These are phyloP conservation scores for Drosophila micromelanica DNA, from an alignment of 1,140 invertebrate species.

Conservation along the genomic window DNA sequence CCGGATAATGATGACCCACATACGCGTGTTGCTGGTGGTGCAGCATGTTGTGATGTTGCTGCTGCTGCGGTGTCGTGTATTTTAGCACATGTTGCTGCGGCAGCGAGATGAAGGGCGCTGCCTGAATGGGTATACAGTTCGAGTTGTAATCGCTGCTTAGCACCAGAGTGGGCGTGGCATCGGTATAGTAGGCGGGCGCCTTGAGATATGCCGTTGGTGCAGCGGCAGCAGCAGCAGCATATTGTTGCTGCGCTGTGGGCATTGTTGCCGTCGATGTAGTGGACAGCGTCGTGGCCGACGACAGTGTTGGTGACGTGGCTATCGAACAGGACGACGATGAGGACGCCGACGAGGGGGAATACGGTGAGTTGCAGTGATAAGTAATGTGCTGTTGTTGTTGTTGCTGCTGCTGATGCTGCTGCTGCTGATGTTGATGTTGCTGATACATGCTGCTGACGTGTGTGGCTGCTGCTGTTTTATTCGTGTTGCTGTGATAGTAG, in stretches of 20 bases:
- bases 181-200: slow-evolving; percentile 68
- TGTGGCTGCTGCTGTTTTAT: slow-evolving; percentile 47
- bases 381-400: slow-evolving; percentile 64
- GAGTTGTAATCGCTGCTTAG: slow-evolving; percentile 80
- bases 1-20: slow-evolving; percentile 66
- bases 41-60: slow-evolving; percentile 39
- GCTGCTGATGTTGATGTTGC: slow-evolving; percentile 59
- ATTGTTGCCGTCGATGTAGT: slow-evolving; percentile 80
- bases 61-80: slow-evolving; percentile 56
- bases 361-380: slow-evolving; percentile 78
- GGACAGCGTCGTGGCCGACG: slow-evolving; percentile 75
- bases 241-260: slow-evolving; percentile 75
- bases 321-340: slow-evolving; percentile 83
- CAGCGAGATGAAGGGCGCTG: slow-evolving; percentile 70
- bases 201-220: slow-evolving; percentile 66
- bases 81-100: slow-evolving; percentile 74
- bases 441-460: slow-evolving; percentile 67
- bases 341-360: slow-evolving; percentile 80
- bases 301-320: slow-evolving; percentile 77
- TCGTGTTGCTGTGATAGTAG: slow-evolving; percentile 45
- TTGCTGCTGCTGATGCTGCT: slow-evolving; percentile 51
- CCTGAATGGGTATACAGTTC: slow-evolving; percentile 82
- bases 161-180: slow-evolving; percentile 73
- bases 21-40: slow-evolving; percentile 49
- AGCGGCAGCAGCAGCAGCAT: slow-evolving; percentile 44